These are phyloP conservation scores for Cheilosia vernalis DNA, from an alignment of 2,888 invertebrate genomes.

Conservation along the genomic window DNA sequence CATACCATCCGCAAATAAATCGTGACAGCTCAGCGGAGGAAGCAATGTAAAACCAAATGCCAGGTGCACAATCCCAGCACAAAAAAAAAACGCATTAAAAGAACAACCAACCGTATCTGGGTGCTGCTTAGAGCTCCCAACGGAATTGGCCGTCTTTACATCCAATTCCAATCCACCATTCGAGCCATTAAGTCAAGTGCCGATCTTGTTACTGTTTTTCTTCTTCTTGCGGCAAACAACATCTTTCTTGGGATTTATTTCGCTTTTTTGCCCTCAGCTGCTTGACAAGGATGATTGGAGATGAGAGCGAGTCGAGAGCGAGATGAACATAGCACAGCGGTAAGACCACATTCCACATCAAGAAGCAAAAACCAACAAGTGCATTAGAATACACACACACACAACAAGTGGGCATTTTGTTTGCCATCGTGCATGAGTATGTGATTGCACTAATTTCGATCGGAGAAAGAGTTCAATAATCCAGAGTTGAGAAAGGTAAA, in stretches of 20 bases:
- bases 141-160: constrained; percentile 27
- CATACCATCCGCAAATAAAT: constrained; percentile 10
- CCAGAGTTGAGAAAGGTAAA: constrained; percentile 10
- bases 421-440: constrained; percentile 31
- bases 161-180: constrained; percentile 17
- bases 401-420: constrained; percentile 26
- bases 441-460: constrained; percentile 48
- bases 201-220: constrained; percentile 51
- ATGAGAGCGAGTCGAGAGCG: constrained; percentile 15
- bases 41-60: constrained; percentile 29
- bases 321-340: constrained; percentile 53
- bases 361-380: neutral
- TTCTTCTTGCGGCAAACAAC: neutral
- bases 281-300: constrained; percentile 55
- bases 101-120: constrained; percentile 8
- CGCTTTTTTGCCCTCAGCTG: neutral
- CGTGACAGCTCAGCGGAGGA: constrained; percentile 18
- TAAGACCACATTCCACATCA: constrained; percentile 62
- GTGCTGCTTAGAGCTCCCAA: constrained; percentile 6
- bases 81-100: neutral
- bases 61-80: constrained; percentile 41
- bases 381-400: neutral
- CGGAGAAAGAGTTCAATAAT: constrained; percentile 48
- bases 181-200: constrained; percentile 57
- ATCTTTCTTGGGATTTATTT: neutral